phyloP scores from a whole-genome alignment of 2,888 invertebrate genomes.

The Allolobophora icterica region DNA sequence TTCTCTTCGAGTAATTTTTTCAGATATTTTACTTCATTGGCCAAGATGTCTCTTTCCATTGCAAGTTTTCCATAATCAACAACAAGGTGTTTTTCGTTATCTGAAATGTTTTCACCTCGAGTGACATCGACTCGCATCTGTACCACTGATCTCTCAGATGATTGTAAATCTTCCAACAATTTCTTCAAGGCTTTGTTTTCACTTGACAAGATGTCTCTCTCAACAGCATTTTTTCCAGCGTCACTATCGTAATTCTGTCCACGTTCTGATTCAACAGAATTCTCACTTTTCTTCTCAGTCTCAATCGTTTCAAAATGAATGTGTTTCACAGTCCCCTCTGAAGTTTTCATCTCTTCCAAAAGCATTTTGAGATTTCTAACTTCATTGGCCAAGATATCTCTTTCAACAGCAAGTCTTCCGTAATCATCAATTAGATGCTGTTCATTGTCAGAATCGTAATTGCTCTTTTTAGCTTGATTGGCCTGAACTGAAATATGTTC shows the following conservation, averaged over 20 bases:
- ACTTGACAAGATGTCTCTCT: background rate
- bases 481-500: too few relatives aligned
- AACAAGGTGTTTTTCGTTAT: background rate
- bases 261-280: background rate
- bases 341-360: background rate
- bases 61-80: background rate
- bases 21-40: background rate
- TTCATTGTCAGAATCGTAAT: too few relatives aligned
- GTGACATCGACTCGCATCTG: background rate
- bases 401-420: background rate
- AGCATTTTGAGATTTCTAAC: background rate
- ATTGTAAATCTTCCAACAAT: background rate
- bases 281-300: background rate
- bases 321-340: background rate
- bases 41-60: background rate
- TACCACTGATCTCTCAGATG: background rate
- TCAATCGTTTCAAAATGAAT: background rate
- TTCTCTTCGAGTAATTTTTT: background rate
- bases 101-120: background rate
- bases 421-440: background rate
- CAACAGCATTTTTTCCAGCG: background rate
- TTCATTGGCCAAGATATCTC: background rate
- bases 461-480: too few relatives aligned
- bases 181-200: background rate
- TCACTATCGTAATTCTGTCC: background rate